These are phyloP conservation scores for Collichthys lucidus DNA, from an alignment of 2,113 vertebrate species.

Conservation along the genomic window DNA sequence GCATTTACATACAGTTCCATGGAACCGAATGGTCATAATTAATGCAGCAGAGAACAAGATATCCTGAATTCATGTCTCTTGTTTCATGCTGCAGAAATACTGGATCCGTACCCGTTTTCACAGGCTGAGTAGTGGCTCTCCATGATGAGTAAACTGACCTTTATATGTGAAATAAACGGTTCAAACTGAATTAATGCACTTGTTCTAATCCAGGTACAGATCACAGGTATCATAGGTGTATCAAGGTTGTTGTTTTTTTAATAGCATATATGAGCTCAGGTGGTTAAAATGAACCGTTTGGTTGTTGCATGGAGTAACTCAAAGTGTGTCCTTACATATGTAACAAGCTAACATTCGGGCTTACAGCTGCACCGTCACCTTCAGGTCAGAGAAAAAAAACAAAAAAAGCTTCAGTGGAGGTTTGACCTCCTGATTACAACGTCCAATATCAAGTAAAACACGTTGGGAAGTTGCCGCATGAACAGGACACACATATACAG, in stretches of 20 bases:
- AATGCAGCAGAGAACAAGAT: neutral
- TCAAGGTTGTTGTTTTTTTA: conserved; percentile 21
- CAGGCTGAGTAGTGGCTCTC: neutral
- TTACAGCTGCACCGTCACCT: neutral
- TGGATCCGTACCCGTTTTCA: neutral
- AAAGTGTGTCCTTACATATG: conserved; percentile 5
- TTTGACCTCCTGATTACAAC: neutral
- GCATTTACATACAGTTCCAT: neutral
- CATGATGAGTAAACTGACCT: neutral
- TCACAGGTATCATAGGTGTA: neutral
- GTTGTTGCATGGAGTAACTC: conserved; percentile 7
- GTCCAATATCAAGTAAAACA: neutral
- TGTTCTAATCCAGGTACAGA: neutral
- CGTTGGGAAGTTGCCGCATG: neutral
- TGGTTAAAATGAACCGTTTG: neutral
- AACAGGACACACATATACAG: neutral
- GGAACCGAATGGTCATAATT: neutral
- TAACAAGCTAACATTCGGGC: neutral
- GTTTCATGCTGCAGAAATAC: neutral
- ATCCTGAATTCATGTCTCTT: neutral
- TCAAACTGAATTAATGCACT: conserved; percentile 8
- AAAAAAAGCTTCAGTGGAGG: neutral
- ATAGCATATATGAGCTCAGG: conserved; percentile 40
- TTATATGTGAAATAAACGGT: neutral
- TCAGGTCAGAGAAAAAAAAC: neutral